Evolutionary conservation across 2,888 invertebrate genomes (phyloP).

Genomic region (Pyrochroa serraticornis): DNA sequence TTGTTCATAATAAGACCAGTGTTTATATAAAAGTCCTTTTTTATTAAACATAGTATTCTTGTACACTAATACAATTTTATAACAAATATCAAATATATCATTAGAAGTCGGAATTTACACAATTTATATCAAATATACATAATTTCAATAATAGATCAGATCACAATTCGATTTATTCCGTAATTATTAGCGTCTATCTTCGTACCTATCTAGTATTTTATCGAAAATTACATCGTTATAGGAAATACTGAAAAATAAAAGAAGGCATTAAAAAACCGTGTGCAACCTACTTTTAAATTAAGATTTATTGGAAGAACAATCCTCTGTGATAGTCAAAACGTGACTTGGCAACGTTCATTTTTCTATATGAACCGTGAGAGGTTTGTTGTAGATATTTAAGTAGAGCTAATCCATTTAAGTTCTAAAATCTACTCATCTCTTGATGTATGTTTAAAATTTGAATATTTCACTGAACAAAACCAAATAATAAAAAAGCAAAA

Average conservation of each 20-base stretch:
- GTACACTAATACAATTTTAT: constrained; percentile 26
- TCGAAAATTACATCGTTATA: constrained; percentile 1
- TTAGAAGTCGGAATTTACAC: constrained; percentile 27
- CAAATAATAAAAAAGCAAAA: too few species aligned
- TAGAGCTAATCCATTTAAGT: too few species aligned
- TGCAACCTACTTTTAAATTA: background rate
- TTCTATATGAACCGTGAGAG: too few species aligned
- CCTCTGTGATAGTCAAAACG: too few species aligned
- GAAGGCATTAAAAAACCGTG: background rate
- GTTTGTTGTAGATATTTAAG: too few species aligned
- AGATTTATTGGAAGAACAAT: too few species aligned
- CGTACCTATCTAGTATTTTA: background rate
- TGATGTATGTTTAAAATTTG: too few species aligned
- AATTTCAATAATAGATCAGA: constrained; percentile 19
- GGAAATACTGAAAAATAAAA: constrained; percentile 6
- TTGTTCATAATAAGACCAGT: too few species aligned
- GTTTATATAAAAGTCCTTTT: constrained; percentile 12
- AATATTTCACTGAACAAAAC: too few species aligned
- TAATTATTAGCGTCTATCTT: constrained; percentile 6
- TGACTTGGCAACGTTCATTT: too few species aligned
- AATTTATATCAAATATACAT: constrained; percentile 26
- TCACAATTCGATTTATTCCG: constrained; percentile 21
- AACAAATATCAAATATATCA: constrained; percentile 21
- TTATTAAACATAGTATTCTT: constrained; percentile 25
- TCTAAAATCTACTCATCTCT: too few species aligned